phyloP scores from a whole-genome alignment of 2,113 vertebrate species.

The Tupaia tana region DNA sequence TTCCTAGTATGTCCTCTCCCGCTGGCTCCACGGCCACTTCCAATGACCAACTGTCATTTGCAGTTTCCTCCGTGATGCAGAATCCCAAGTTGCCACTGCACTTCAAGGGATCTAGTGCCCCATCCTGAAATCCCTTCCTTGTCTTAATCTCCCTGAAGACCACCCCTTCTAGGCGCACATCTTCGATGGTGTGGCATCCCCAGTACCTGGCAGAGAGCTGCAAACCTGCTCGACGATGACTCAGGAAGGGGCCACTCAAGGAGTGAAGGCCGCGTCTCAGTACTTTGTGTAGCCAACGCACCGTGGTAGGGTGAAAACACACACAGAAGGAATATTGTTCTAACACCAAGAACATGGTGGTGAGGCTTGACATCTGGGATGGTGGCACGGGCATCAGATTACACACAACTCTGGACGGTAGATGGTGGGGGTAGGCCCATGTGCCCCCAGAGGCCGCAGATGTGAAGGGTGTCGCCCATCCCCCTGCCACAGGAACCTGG shows the following conservation, averaged over 20 bases:
- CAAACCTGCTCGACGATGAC: background rate
- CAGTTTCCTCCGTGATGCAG: background rate
- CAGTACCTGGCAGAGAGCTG: background rate
- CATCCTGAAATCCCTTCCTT: background rate
- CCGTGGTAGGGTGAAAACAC: background rate
- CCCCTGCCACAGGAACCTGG: rapidly evolving
- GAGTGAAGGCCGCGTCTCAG: background rate
- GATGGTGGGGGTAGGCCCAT: background rate
- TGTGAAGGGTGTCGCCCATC: background rate
- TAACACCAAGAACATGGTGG: rapidly evolving
- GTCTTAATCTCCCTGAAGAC: background rate
- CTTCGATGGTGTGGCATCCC: background rate
- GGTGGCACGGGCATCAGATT: background rate
- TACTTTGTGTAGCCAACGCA: background rate
- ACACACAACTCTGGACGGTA: background rate
- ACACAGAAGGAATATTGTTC: background rate
- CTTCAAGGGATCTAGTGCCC: background rate
- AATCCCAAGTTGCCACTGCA: background rate
- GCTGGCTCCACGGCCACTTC: rapidly evolving
- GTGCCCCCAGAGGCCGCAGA: too few species aligned
- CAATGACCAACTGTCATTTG: too few species aligned
- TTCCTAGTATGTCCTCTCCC: too few species aligned
- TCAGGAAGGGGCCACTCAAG: rapidly evolving
- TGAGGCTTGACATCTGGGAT: rapidly evolving
- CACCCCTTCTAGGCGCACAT: rapidly evolving